Conservation (phyloP, 2,113 vertebrate species). For the Passerina amoena region DNA sequence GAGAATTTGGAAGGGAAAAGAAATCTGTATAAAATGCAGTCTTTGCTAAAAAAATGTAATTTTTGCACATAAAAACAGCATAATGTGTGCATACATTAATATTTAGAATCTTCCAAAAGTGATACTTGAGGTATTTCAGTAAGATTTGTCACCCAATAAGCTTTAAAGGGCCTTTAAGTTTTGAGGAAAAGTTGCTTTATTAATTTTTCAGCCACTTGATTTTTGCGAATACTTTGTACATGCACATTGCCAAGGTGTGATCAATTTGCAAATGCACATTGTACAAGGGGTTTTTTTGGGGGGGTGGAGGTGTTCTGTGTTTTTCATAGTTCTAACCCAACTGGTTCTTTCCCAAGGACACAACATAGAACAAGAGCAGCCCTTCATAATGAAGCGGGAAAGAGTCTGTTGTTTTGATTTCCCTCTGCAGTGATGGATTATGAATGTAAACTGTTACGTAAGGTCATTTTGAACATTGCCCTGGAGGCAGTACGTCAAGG, state of each 20-base stretch:
- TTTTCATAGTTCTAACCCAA: background rate
- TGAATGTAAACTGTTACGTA: slow-evolving; percentile 46
- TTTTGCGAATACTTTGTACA: background rate
- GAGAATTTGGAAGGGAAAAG: background rate
- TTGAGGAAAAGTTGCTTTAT: background rate
- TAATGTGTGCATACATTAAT: background rate
- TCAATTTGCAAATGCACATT: background rate
- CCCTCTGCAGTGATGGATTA: slow-evolving; percentile 45
- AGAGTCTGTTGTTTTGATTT: slow-evolving; percentile 49
- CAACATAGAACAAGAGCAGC: background rate
- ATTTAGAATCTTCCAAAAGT: background rate
- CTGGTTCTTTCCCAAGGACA: background rate
- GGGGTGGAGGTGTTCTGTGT: background rate
- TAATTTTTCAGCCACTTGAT: background rate
- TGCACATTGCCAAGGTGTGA: background rate
- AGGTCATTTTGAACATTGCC: slow-evolving; percentile 55
- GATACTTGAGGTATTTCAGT: background rate
- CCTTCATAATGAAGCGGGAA: background rate
- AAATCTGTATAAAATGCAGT: background rate
- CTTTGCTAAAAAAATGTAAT: background rate
- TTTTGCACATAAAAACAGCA: background rate
- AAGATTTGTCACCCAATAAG: background rate
- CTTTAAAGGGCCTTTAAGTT: background rate
- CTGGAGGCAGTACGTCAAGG: slow-evolving; percentile 21
- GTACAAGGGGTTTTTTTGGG: background rate